Conservation (phyloP, 2,113 vertebrate species). For the Larimichthys crocea region DNA sequence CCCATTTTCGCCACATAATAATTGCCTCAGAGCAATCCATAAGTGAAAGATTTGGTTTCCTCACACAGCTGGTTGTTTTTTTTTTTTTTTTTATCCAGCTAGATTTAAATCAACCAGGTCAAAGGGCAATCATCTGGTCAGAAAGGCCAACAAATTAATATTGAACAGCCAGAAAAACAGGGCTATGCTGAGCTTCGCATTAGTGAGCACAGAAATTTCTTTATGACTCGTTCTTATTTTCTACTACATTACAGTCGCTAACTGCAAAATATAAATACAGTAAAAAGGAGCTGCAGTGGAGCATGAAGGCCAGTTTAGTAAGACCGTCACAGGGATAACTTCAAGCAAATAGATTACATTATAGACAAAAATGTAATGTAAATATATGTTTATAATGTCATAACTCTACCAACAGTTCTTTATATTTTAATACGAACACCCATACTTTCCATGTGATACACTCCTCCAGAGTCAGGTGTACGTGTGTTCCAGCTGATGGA, state of each 20-base stretch:
- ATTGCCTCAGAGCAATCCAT: constrained; percentile 1
- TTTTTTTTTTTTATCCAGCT: constrained; percentile 30
- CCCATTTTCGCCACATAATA: constrained; percentile 16
- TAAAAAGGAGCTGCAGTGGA: constrained; percentile 43
- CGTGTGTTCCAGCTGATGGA: not conserved
- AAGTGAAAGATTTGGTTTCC: constrained; percentile 7
- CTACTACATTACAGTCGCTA: constrained; percentile 15
- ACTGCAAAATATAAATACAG: constrained; percentile 36
- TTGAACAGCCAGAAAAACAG: constrained; percentile 29
- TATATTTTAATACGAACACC: not conserved
- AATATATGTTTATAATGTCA: not conserved
- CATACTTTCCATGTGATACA: constrained; percentile 12
- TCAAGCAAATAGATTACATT: constrained; percentile 50
- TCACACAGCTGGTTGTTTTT: constrained; percentile 31
- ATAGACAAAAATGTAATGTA: constrained; percentile 13
- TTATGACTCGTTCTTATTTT: not conserved
- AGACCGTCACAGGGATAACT: constrained; percentile 27
- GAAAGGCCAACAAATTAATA: constrained; percentile 29
- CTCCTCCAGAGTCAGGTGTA: constrained; percentile 25
- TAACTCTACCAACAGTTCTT: not conserved
- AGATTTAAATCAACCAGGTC: constrained; percentile 53
- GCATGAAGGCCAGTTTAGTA: constrained; percentile 25
- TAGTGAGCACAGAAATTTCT: not conserved
- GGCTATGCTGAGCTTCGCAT: constrained; percentile 14
- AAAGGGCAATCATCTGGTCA: constrained; percentile 36